A percentile compares a stretch with the other conserved stretches of the same genome.
These are phyloP conservation scores for Lasioglossum calceatum DNA, from an alignment of 2,888 invertebrate genomes.

Conservation along the genomic window DNA sequence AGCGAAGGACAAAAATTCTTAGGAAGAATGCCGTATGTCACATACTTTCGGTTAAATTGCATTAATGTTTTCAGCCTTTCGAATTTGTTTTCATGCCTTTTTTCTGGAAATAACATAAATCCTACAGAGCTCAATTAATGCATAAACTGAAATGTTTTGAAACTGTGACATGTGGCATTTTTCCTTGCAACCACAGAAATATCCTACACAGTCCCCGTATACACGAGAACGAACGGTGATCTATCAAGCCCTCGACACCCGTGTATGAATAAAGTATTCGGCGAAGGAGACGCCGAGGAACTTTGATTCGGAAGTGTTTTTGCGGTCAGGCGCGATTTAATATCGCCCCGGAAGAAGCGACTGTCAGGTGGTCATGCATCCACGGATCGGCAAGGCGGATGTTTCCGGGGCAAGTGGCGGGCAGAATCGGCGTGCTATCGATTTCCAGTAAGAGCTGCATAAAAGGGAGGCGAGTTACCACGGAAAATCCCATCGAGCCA, in stretches of 20 bases:
- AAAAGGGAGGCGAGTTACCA: conserved; percentile 32
- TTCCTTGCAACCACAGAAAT: not conserved
- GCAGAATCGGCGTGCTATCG: conserved; percentile 47
- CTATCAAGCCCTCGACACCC: not conserved
- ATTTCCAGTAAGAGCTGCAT: conserved; percentile 53
- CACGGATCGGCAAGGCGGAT: not conserved
- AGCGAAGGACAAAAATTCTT: not conserved
- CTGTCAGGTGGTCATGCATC: not conserved
- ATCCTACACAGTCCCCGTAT: not conserved
- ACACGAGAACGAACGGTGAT: not conserved
- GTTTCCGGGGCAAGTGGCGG: not conserved
- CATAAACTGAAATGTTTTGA: too few relatives aligned
- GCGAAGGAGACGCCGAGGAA: not conserved
- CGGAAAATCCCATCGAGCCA: conserved; percentile 43
- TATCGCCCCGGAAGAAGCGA: too few relatives aligned
- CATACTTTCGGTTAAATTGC: too few relatives aligned
- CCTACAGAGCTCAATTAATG: too few relatives aligned
- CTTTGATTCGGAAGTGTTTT: not conserved
- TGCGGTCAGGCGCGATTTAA: not conserved
- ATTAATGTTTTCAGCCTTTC: too few relatives aligned
- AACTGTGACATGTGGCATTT: too few relatives aligned
- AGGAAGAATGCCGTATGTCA: too few relatives aligned
- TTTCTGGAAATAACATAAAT: too few relatives aligned
- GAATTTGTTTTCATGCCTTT: too few relatives aligned
- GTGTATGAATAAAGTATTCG: not conserved